Conservation (phyloP, 2,113 vertebrate genomes). For the Oenanthe oenanthe region DNA sequence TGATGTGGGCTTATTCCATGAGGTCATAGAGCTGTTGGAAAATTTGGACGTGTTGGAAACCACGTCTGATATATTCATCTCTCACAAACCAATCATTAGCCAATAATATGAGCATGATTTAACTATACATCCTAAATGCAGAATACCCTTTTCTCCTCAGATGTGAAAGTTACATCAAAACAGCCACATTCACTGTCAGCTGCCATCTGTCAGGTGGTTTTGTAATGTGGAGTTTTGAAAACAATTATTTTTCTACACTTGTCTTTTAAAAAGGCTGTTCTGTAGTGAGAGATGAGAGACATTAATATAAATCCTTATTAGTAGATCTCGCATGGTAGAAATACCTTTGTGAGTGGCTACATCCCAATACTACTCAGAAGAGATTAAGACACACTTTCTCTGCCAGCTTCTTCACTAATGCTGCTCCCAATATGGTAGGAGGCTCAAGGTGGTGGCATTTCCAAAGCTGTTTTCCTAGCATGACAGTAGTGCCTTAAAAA, state of each 20-base stretch:
- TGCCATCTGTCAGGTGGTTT: conserved; percentile 3
- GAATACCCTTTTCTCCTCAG: neutral
- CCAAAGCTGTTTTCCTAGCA: neutral
- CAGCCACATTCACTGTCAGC: neutral
- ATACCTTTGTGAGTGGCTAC: neutral
- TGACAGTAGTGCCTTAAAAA: neutral
- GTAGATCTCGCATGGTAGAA: neutral
- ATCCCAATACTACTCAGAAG: neutral
- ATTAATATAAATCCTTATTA: neutral
- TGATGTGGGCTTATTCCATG: neutral
- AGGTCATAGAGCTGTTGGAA: neutral
- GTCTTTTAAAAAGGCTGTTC: neutral
- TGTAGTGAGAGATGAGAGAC: neutral
- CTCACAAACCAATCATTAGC: neutral
- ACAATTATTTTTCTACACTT: neutral
- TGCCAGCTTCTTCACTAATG: neutral
- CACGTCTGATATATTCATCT: neutral
- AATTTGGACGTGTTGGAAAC: neutral
- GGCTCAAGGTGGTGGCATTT: neutral
- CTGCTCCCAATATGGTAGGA: neutral
- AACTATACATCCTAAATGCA: neutral
- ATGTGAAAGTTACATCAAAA: neutral
- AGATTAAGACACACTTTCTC: neutral
- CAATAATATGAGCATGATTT: neutral
- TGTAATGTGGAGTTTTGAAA: neutral